A percentile compares a stretch with the other conserved stretches of the same genome.
Evolutionary conservation across 2,797 vertebrate genomes (phyloP).

Genomic region (Syncerus caffer): DNA sequence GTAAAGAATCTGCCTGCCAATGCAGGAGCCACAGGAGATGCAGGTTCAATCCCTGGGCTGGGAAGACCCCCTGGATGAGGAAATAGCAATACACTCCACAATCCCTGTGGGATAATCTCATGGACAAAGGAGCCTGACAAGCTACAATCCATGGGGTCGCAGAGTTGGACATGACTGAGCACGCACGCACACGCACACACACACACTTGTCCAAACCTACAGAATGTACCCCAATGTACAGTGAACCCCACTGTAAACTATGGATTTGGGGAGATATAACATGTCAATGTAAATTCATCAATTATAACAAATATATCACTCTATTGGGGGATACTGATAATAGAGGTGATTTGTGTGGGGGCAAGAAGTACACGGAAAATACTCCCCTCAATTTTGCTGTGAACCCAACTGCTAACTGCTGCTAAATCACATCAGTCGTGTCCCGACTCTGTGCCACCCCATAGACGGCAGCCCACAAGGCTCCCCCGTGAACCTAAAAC

Average conservation of each 20-base stretch:
- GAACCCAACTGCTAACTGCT: not conserved
- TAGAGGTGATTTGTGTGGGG: not conserved
- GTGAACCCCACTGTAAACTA: not conserved
- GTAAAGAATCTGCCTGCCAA: not conserved
- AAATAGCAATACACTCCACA: not conserved
- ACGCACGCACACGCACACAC: accelerated
- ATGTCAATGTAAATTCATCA: not conserved
- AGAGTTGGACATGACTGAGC: not conserved
- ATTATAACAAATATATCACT: not conserved
- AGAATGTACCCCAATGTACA: not conserved
- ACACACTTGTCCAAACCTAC: not conserved
- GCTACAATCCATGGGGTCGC: not conserved
- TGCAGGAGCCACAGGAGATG: not conserved
- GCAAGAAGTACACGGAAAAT: not conserved
- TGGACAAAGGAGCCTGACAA: not conserved
- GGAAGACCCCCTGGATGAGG: not conserved
- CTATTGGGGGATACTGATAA: not conserved
- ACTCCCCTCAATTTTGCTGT: not conserved
- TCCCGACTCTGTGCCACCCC: too few species aligned
- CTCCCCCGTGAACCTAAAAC: not conserved
- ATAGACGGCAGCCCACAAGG: too few species aligned
- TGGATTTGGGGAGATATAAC: not conserved
- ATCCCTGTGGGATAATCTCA: not conserved
- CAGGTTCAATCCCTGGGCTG: not conserved
- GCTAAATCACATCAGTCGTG: too few species aligned